A percentile compares a stretch with the other conserved stretches of the same genome.
phyloP scores from a whole-genome alignment of 2,113 vertebrate genomes.

The Typhlomys cinereus region DNA sequence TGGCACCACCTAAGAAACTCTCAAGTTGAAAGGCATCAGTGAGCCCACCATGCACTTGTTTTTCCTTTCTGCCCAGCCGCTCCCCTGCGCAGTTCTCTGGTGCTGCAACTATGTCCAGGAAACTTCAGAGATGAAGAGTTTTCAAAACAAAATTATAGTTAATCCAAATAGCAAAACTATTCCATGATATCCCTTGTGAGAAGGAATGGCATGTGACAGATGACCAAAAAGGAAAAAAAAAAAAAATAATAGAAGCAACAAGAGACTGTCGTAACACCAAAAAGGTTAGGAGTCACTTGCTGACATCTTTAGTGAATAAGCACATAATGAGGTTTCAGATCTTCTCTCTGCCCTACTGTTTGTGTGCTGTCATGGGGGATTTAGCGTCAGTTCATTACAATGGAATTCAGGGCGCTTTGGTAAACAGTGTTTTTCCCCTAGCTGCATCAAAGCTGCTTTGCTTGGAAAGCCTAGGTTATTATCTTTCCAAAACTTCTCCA shows the following conservation, averaged over 20 bases:
- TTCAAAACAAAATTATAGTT: conserved; percentile 53
- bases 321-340: conserved; percentile 13
- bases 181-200: conserved; percentile 7
- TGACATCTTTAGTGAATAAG: conserved; percentile 31
- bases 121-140: conserved; percentile 29
- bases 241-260: not conserved
- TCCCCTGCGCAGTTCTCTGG: not conserved
- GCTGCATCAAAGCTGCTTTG: not conserved
- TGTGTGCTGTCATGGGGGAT: not conserved
- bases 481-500: not conserved
- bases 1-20: not conserved
- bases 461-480: not conserved
- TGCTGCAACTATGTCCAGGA: not conserved
- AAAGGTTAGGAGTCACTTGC: conserved; percentile 12
- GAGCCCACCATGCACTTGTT: not conserved
- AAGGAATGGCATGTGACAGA: not conserved
- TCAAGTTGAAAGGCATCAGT: conserved; percentile 12
- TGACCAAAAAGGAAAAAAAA: not conserved
- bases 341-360: not conserved
- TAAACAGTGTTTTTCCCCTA: not conserved
- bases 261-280: not conserved
- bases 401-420: not conserved
- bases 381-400: not conserved
- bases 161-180: conserved; percentile 36
- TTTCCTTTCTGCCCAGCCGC: not conserved